Conservation (phyloP, 2,797 vertebrate genomes). For the Cirrhinus molitorella region DNA sequence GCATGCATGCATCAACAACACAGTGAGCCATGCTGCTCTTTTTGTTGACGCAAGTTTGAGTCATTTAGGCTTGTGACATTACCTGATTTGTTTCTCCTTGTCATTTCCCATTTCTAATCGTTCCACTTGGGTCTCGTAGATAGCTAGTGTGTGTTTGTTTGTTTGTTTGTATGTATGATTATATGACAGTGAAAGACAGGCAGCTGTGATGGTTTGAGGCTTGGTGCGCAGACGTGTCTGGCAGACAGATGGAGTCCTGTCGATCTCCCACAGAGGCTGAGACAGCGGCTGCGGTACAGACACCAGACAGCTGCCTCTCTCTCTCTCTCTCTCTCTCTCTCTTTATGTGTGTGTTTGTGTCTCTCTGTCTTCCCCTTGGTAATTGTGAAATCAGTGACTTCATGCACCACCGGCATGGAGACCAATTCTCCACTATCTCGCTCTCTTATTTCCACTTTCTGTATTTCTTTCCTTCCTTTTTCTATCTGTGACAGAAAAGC, state of each 20-base stretch:
- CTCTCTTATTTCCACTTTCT: conserved; percentile 49
- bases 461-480: conserved; percentile 46
- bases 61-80: neutral
- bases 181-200: conserved; percentile 23
- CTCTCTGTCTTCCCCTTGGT: conserved; percentile 63
- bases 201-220: conserved; percentile 40
- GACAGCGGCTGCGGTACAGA: conserved; percentile 77
- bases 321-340: conserved; percentile 72
- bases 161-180: conserved; percentile 27
- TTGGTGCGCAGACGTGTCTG: conserved; percentile 40
- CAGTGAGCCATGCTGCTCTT: neutral
- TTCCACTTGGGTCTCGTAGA: neutral
- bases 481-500: conserved; percentile 1
- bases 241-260: conserved; percentile 55
- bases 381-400: conserved; percentile 81
- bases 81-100: neutral
- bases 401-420: conserved; percentile 72
- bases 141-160: conserved; percentile 61
- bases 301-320: conserved; percentile 78
- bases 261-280: conserved; percentile 57
- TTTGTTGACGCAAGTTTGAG: neutral
- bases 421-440: conserved; percentile 67
- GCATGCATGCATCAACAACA: neutral
- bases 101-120: conserved; percentile 6
- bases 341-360: conserved; percentile 67